Base-by-base conservation (phyloP, 2,113 vertebrate genomes). In the Lycaon pictus region DNA sequence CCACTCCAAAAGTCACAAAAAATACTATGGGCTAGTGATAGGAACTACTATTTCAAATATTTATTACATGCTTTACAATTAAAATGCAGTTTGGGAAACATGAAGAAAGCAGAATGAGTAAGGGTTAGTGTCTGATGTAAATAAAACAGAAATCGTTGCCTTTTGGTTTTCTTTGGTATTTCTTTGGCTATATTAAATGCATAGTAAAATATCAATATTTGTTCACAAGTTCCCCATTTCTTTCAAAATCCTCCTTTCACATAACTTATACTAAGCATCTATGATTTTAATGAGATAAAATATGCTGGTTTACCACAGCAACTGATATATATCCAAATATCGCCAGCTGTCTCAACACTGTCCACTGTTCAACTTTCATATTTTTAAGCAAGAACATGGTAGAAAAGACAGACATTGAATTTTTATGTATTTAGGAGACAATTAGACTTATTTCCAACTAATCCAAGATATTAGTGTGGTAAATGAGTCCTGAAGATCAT, bases 391-490 rank as follows among this genome's bases (percentile, higher is more conserved):
- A 48, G 51, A 77, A 85, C 23, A 76, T 9, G 29, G n/a, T 11
- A 1, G 27, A 76, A 83, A 6, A 93, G 16, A 82, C 11, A 72
- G 10, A 19, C 56, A 53, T 5, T 56, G 37, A 25, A 35, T 69
- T 84, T 81, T 72, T n/a, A 91, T 86, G 11, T 74, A 87, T 23
- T 89, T 84, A 76, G 51, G 65, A 65, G 10, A 74, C 10, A 93
- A 83, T 86, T 53, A 88, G 69, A 37, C 19, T 95, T 83, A 96
- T 76, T 89, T 13, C n/a, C 37, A 89, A 10, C 81, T 81, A 90
- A 53, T 32, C 2, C 29, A 55, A 82, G 27, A 85, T 67, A 93
- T 7, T 58, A 53, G 15, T 84, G 22, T 90, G 20, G 56, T 23
- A 1, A 55, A 83, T 72, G 4, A n/a, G 5, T 88, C 16, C n/a